These are phyloP conservation scores for Helobdella robusta DNA, from an alignment of 2,888 invertebrate genomes.

Conservation along the genomic window DNA sequence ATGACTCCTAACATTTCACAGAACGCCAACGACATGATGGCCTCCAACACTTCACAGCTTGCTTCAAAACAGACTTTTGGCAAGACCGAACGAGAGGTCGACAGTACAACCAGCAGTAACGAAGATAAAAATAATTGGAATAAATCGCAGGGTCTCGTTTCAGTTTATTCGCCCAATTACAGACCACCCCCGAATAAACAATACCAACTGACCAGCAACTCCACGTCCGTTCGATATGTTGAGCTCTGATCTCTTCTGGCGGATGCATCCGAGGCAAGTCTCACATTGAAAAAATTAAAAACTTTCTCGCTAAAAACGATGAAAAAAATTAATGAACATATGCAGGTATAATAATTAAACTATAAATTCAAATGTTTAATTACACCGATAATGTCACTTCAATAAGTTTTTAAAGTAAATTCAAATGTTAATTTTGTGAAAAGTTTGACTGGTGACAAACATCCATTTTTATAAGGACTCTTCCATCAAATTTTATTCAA, in stretches of 20 bases:
- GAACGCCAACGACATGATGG: not conserved
- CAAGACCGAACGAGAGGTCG: not conserved
- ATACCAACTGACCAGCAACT: constrained; percentile 20
- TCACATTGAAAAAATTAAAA: too few relatives aligned
- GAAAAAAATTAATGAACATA: too few relatives aligned
- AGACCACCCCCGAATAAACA: constrained; percentile 18
- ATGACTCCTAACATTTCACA: not conserved
- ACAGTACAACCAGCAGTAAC: not conserved
- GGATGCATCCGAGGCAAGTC: too few relatives aligned
- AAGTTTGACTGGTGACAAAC: too few relatives aligned
- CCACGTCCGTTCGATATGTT: constrained; percentile 1
- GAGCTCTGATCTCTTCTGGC: constrained; percentile 13
- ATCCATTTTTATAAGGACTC: too few relatives aligned
- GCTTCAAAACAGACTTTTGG: not conserved
- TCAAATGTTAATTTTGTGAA: too few relatives aligned
- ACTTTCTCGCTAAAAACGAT: too few relatives aligned
- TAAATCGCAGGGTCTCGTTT: constrained; percentile 11
- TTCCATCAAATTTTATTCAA: too few relatives aligned
- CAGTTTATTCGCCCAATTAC: constrained; percentile 12
- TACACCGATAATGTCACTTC: too few relatives aligned
- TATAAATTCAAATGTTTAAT: too few relatives aligned
- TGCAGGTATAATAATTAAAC: too few relatives aligned
- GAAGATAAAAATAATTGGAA: not conserved
- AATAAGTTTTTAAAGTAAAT: too few relatives aligned
- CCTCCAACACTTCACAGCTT: not conserved